Evolutionary conservation across 2,113 vertebrate species (phyloP), one percentile per base, ranked within the genome.

Genomic region (Cyprinus carpio): DNA sequence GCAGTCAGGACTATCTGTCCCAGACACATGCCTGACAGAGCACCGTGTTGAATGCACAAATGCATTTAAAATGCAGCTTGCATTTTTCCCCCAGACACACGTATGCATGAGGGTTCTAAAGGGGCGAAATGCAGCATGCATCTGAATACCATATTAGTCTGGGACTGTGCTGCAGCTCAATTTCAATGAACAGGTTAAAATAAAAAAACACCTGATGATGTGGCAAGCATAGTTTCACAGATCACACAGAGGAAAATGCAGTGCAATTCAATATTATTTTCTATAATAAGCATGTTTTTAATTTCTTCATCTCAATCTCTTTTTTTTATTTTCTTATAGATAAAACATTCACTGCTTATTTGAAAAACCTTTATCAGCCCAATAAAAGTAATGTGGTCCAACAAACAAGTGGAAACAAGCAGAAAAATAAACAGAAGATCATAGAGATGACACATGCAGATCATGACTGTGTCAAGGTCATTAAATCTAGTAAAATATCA

Each of bases 1-100:
- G 84, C 75, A 87, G 85, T 79, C 60, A 81, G 88, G 80, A 89
- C 88, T 88, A 89, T 90, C 88, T 89, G 85, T 80, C 86, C 86
- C 88, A 87, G 84, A 88, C 88, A 90, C 84, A 86, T 83, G 89
- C 84, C 83, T 84, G 83, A 86, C 37, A 37, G 81, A 83, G 83
- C 43, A 43, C 78, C 54, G 56, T 31, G 74, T 71, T 85, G 87
- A 85, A 87, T 87, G 86, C 84, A 87, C 78, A 87, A 87, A 88
- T 82, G 77, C 71, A 85, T 69, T 88, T 88, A 60, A 87, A 88
- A 85, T 82, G 83, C 82, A 69, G 69, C 74, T 60, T 43, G 81
- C 58, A 79, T 84, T 82, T 86, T 65, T 16, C 34, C 10, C 10
- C 62, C 20, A 56, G 29, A 89, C 82, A 85, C 60, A 86, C 34